phyloP scores from a whole-genome alignment of 2,888 invertebrate genomes.

The Rhagophthalmus giganteus region DNA sequence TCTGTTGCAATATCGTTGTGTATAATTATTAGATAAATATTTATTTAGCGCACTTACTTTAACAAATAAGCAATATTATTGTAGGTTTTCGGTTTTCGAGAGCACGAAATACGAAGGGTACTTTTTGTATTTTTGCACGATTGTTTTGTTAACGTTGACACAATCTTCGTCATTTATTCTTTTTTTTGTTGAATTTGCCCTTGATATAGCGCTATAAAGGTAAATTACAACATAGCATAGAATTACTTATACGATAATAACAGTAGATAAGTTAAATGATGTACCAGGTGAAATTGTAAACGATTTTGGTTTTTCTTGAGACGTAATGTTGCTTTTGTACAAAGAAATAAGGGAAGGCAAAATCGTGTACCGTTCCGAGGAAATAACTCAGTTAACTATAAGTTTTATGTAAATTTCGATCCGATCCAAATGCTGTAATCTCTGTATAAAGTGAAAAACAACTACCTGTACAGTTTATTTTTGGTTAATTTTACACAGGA shows the following conservation, averaged over 20 bases:
- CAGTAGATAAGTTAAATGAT: constrained; percentile 16
- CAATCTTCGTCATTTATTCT: background rate
- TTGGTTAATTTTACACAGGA: constrained; percentile 6
- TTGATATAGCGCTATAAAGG: constrained; percentile 20
- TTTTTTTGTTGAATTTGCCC: background rate
- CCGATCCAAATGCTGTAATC: constrained; percentile 39
- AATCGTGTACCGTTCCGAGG: background rate
- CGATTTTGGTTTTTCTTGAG: constrained; percentile 10
- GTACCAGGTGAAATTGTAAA: constrained; percentile 13
- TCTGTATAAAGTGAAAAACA: constrained; percentile 33
- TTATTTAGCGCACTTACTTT: constrained; percentile 12
- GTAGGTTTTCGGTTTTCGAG: constrained; percentile 11
- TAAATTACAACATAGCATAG: constrained; percentile 23
- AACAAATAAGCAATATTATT: constrained; percentile 19
- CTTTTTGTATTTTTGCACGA: too few species aligned
- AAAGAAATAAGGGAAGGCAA: background rate
- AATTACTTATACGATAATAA: constrained; percentile 26
- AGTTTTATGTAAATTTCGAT: constrained; percentile 42
- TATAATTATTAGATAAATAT: constrained; percentile 15
- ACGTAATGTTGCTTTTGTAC: too few species aligned
- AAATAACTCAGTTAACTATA: constrained; percentile 34
- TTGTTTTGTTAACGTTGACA: constrained; percentile 1
- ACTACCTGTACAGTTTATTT: constrained; percentile 27
- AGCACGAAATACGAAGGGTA: background rate
- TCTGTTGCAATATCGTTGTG: constrained; percentile 26